Base-by-base conservation (phyloP, 2,113 vertebrate genomes). In the Hemiscyllium ocellatum region DNA sequence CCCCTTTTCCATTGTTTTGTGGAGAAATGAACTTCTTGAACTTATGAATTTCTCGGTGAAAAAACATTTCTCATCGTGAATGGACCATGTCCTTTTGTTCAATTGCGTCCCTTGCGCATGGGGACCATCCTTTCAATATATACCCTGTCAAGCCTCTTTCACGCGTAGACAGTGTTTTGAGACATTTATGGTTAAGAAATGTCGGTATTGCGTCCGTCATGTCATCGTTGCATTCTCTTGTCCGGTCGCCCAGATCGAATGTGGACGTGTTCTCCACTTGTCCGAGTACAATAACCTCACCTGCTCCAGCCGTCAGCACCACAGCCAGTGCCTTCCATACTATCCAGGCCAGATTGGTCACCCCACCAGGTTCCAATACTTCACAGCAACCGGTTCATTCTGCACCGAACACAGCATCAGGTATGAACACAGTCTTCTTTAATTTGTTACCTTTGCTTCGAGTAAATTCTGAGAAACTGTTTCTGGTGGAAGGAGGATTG, bases 301-400 rank as follows among this genome's bases (percentile, higher is more conserved):
- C 97, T 0, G 4, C 96, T 0, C 68, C 96, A 72, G 96, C 97
- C 52, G 96, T 97, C 96, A 97, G 96, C 96, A 96, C 96, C 0
- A 96, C 97, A 0, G 98, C 98, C 96, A 98, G 97, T 91, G 97
- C 98, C 22, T 98, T 99, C 98, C 98, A 98, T 33, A 97, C 98
- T 61, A 97, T 98, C 96, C 99, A 99, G 97, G 98, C 98, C 96
- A 97, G 98, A 68, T 97, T 98, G 96, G 97, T 98, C 96, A 97
- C 98, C 96, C 96, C 97, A 96, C 96, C 98, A 78, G 42, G 97
- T 96, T 97, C 98, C 96, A 96, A 97, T 76, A 94, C 97, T 96
- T 98, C 98, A 66, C 96, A 97, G 83, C 98, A 98, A 97, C 96
- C 98, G n/a, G n/a, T n/a, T 0, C 97, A 91, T 42, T 42, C 65